Percentiles rank a stretch among this genome's conserved stretches.
phyloP scores from a whole-genome alignment of 1,140 invertebrate species.

The Pectinophora gossypiella region DNA sequence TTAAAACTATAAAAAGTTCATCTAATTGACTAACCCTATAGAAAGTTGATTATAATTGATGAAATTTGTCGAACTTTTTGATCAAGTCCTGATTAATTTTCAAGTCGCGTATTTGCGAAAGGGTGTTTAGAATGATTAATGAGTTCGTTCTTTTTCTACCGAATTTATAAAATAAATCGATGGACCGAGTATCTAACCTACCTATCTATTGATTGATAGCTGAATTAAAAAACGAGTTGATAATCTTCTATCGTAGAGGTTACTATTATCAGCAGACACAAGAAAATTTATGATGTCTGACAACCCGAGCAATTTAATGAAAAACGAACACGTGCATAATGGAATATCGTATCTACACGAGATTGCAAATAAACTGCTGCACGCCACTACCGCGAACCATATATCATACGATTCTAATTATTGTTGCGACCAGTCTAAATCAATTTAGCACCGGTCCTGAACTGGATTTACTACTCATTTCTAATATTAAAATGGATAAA shows the following conservation, averaged over 20 bases:
- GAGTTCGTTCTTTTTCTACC: conserved; percentile 16
- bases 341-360: background rate
- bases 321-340: background rate
- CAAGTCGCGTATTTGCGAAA: conserved; percentile 16
- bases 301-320: background rate
- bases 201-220: background rate
- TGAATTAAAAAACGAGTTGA: background rate
- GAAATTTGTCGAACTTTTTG: background rate
- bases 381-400: conserved; percentile 18
- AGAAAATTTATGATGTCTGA: conserved; percentile 4
- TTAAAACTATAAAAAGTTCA: too few relatives aligned
- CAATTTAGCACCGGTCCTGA: conserved; percentile 36
- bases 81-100: conserved; percentile 15
- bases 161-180: background rate
- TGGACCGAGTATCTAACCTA: background rate
- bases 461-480: conserved; percentile 47
- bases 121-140: conserved; percentile 28
- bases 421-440: conserved; percentile 54
- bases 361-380: background rate
- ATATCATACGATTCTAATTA: conserved; percentile 56
- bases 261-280: too few relatives aligned
- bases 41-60: too few relatives aligned
- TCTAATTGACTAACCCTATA: too few relatives aligned
- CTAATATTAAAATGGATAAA: conserved; percentile 56
- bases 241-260: too few relatives aligned